phyloP scores from a whole-genome alignment of 2,888 invertebrate species.

The Diaprepes abbreviatus region DNA sequence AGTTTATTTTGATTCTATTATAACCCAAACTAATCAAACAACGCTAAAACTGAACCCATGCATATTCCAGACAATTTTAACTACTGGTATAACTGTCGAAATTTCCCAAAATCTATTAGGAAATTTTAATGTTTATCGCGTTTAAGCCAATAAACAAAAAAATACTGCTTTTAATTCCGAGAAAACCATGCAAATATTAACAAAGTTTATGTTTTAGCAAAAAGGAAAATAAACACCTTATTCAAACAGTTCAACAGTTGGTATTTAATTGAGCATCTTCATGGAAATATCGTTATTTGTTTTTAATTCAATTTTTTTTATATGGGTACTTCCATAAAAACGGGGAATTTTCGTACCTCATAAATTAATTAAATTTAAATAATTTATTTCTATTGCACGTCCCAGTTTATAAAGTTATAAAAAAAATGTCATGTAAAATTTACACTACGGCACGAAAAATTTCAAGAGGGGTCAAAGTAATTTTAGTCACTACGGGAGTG shows the following conservation, averaged over 20 bases:
- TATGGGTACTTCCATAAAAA: too few species aligned
- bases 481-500: too few species aligned
- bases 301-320: conserved; percentile 16
- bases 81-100: background rate
- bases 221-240: conserved; percentile 12
- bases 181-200: conserved; percentile 12
- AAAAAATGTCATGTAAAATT: too few species aligned
- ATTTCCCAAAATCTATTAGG: background rate
- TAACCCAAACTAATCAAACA: background rate
- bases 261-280: conserved; percentile 19
- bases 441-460: too few species aligned
- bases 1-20: too few species aligned
- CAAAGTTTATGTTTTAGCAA: conserved; percentile 7
- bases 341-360: too few species aligned
- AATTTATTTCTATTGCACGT: too few species aligned
- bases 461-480: too few species aligned
- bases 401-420: too few species aligned
- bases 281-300: conserved; percentile 11
- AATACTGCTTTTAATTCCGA: background rate
- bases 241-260: conserved; percentile 16
- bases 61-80: background rate
- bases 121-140: background rate
- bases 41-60: background rate
- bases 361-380: too few species aligned
- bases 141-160: conserved; percentile 3